Evolutionary conservation across 2,113 vertebrate genomes (phyloP).

Genomic region (Psilopsiagon aymara): DNA sequence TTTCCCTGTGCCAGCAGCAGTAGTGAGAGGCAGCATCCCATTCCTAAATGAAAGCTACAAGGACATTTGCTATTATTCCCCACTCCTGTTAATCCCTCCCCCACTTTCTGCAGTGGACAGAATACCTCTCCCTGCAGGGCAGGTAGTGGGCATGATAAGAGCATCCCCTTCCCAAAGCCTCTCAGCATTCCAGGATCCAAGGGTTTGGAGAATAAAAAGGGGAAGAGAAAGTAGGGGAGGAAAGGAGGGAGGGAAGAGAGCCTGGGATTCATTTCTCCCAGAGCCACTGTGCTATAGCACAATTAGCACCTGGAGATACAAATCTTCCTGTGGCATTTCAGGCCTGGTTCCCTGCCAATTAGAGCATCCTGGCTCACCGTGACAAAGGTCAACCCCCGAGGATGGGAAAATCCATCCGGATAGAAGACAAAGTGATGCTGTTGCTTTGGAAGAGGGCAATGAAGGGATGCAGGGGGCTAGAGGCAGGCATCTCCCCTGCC

Average conservation of each 20-base stretch:
- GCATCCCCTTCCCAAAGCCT: background rate
- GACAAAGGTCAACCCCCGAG: background rate
- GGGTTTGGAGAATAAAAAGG: background rate
- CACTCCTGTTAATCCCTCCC: background rate
- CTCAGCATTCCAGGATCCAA: background rate
- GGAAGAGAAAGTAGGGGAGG: background rate
- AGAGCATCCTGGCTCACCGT: background rate
- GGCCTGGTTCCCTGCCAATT: slow-evolving; percentile 51
- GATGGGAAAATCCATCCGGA: background rate
- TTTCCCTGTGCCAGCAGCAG: background rate
- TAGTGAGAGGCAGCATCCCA: background rate
- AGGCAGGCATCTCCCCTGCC: background rate
- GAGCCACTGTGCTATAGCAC: slow-evolving; percentile 33
- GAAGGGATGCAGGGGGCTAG: background rate
- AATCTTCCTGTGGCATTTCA: slow-evolving; percentile 74
- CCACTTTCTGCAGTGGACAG: background rate
- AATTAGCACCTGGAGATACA: slow-evolving; percentile 65
- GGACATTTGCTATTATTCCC: background rate
- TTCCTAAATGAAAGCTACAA: background rate
- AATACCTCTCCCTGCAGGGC: background rate
- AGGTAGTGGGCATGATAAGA: background rate
- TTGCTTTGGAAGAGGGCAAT: background rate
- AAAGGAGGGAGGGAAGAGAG: background rate
- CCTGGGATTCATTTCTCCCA: background rate
- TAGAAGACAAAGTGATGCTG: accelerated